A percentile compares a stretch with the other conserved stretches of the same genome.
phyloP scores from a whole-genome alignment of 2,113 vertebrate species.

The Jaculus jaculus region DNA sequence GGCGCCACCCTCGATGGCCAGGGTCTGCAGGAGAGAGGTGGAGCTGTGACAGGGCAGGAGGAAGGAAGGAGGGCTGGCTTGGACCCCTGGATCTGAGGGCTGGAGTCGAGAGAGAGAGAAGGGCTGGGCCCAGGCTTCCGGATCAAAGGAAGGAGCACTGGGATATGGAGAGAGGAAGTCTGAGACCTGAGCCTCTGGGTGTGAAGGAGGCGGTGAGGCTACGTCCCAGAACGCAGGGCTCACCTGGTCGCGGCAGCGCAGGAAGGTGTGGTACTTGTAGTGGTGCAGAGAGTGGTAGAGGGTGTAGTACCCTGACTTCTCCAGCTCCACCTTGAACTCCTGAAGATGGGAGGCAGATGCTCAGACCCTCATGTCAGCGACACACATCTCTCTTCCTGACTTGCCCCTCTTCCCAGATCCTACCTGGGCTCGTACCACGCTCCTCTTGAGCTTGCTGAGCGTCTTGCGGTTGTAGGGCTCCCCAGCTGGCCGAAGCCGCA shows the following conservation, averaged over 20 bases:
- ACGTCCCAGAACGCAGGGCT: constrained; percentile 14
- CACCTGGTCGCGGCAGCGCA: constrained; percentile 96
- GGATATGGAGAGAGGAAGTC: neutral
- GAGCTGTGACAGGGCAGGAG: neutral
- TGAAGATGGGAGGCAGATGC: constrained; percentile 64
- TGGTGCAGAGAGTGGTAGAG: constrained; percentile 96
- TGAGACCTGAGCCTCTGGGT: accelerated
- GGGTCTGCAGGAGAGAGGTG: constrained; percentile 83
- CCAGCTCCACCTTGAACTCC: constrained; percentile 93
- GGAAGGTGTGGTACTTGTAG: constrained; percentile 96
- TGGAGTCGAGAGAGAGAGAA: neutral
- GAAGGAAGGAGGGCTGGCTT: neutral
- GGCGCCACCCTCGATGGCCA: constrained; percentile 90
- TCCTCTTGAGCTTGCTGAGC: constrained; percentile 94
- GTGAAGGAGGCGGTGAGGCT: too few species aligned
- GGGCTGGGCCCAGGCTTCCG: too few species aligned
- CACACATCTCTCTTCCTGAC: accelerated
- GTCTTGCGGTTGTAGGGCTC: constrained; percentile 96
- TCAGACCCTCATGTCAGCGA: constrained; percentile 10
- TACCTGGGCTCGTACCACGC: constrained; percentile 93
- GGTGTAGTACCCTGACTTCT: constrained; percentile 92
- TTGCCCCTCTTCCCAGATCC: accelerated
- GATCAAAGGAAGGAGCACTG: neutral
- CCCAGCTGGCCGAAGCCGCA: constrained; percentile 89
- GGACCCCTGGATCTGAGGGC: neutral